Evolutionary conservation across 2,888 invertebrate genomes (phyloP).

Genomic region (Caenorhabditis virilis): DNA sequence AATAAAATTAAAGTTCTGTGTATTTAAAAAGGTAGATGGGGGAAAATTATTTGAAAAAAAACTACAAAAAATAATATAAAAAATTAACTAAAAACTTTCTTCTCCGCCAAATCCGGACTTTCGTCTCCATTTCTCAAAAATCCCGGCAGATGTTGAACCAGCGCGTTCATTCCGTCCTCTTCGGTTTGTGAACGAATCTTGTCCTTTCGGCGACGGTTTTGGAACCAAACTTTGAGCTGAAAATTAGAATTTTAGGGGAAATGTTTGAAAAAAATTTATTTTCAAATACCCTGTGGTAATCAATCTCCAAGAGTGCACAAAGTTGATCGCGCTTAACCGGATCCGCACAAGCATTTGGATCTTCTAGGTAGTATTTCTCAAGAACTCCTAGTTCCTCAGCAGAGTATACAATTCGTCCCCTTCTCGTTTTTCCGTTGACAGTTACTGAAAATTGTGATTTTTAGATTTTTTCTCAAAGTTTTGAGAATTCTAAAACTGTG

Average conservation of each 20-base stretch:
- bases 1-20: no score
- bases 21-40: no score
- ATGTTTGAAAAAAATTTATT: background rate
- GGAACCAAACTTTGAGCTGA: conserved; percentile 52
- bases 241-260: conserved; percentile 4
- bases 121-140: no score
- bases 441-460: conserved; percentile 17
- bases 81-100: no score
- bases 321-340: conserved; percentile 35
- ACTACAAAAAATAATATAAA: no score
- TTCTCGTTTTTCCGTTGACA: conserved; percentile 28
- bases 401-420: conserved; percentile 38
- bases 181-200: conserved; percentile 33
- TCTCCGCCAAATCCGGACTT: no score
- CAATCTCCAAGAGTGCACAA: conserved; percentile 35
- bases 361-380: conserved; percentile 40
- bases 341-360: conserved; percentile 53
- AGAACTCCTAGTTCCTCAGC: conserved; percentile 22
- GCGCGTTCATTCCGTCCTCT: no score
- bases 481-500: no score
- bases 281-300: conserved; percentile 38
- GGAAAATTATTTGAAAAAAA: no score
- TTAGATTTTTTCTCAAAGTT: no score
- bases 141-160: no score
- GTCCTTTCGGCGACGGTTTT: conserved; percentile 49